phyloP scores from a whole-genome alignment of 1,140 invertebrate genomes.

The Bacillus rossius region DNA sequence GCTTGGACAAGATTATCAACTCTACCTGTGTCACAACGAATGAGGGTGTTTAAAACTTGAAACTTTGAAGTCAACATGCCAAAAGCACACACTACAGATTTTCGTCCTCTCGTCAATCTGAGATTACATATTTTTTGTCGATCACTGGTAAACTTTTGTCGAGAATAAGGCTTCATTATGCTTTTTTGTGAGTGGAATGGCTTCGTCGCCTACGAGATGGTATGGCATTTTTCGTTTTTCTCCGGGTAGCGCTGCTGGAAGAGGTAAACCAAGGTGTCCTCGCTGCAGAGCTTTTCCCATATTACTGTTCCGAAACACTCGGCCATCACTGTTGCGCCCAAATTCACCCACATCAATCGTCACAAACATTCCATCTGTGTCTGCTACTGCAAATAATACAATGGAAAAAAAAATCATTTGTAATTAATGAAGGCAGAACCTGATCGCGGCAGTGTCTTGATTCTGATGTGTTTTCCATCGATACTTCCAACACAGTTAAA shows the following conservation, averaged over 20 bases:
- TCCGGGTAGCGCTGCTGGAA: no score
- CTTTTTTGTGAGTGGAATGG: no score
- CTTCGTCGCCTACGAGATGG: no score
- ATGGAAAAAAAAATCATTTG: constrained; percentile 39
- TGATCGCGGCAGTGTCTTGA: constrained; percentile 33
- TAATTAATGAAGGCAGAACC: constrained; percentile 41
- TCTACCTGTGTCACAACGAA: background rate
- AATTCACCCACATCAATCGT: constrained; percentile 38
- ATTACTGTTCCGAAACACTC: constrained; percentile 17
- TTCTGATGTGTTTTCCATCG: constrained; percentile 43
- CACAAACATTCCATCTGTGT: constrained; percentile 40
- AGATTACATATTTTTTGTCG: background rate
- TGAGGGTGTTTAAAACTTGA: background rate
- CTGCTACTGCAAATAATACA: constrained; percentile 40
- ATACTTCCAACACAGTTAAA: constrained; percentile 37
- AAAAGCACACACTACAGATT: background rate
- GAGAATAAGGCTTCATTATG: no score
- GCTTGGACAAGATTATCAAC: background rate
- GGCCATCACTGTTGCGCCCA: constrained; percentile 30
- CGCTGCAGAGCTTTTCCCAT: no score
- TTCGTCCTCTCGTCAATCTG: background rate
- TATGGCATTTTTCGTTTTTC: no score
- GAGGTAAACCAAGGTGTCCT: no score
- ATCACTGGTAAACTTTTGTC: background rate
- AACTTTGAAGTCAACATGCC: background rate